Conservation (phyloP, 2,113 vertebrate species). For the Colinus virginianus region DNA sequence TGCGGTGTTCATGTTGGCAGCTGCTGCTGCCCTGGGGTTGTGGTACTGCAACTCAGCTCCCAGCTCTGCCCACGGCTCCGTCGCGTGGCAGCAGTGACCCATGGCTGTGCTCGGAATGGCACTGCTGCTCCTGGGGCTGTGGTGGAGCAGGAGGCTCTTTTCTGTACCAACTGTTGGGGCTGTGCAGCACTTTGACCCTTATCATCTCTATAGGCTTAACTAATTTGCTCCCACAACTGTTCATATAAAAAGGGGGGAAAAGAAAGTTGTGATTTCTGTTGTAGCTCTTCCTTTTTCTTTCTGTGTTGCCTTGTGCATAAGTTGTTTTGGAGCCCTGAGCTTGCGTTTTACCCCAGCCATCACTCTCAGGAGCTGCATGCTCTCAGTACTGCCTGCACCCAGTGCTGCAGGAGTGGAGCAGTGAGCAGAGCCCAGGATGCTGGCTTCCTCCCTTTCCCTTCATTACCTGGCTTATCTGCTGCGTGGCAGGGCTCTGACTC, state of each 20-base stretch:
- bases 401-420: not conserved
- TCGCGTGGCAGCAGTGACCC: not conserved
- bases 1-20: rapidly evolving
- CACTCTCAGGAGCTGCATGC: not conserved
- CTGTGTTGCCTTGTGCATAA: not conserved
- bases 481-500: slow-evolving; percentile 66
- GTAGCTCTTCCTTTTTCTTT: not conserved
- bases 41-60: not conserved
- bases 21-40: not conserved
- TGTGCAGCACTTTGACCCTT: not conserved
- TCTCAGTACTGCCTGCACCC: not conserved
- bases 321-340: not conserved
- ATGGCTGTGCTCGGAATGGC: not conserved
- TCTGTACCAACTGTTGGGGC: not conserved
- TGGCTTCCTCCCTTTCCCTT: not conserved
- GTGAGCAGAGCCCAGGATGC: not conserved
- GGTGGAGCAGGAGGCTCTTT: not conserved
- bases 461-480: slow-evolving; percentile 49
- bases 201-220: not conserved
- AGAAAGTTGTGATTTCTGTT: not conserved
- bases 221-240: not conserved
- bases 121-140: not conserved
- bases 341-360: not conserved
- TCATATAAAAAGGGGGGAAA: not conserved
- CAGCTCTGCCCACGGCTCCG: not conserved